Percentiles rank a stretch among this genome's conserved stretches.
phyloP scores from a whole-genome alignment of 2,797 vertebrate species.

The Thalassophryne amazonica region DNA sequence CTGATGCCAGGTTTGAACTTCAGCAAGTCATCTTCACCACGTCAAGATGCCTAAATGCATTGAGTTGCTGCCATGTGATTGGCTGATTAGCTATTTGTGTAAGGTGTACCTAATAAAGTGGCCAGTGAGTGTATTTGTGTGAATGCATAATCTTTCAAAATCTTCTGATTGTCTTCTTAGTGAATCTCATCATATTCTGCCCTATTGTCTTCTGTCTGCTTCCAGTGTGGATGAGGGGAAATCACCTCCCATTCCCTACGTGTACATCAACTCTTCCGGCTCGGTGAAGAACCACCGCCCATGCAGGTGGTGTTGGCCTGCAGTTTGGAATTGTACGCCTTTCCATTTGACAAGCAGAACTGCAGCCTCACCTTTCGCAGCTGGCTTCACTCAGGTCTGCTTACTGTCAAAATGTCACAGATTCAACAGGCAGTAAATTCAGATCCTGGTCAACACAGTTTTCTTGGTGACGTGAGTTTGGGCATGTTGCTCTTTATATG shows the following conservation, averaged over 20 bases:
- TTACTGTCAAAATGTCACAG: background rate
- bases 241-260: conserved; percentile 78
- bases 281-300: conserved; percentile 83
- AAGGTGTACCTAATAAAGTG: too few species aligned
- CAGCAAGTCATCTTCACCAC: too few species aligned
- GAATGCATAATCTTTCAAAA: too few species aligned
- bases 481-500: too few species aligned
- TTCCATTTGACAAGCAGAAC: conserved; percentile 89
- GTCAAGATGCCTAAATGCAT: too few species aligned
- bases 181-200: conserved; percentile 8
- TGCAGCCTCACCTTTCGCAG: conserved; percentile 88
- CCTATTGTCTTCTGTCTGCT: conserved; percentile 13
- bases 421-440: background rate
- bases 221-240: conserved; percentile 79
- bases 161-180: too few species aligned
- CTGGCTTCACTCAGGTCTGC: conserved; percentile 85
- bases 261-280: conserved; percentile 87
- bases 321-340: conserved; percentile 82
- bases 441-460: too few species aligned
- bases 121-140: too few species aligned
- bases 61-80: too few species aligned
- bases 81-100: too few species aligned
- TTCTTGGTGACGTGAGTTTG: too few species aligned
- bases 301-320: conserved; percentile 85
- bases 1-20: too few species aligned